These are phyloP conservation scores for Lepeophtheirus nordmannii DNA, from an alignment of 2,888 invertebrate species.

Conservation along the genomic window DNA sequence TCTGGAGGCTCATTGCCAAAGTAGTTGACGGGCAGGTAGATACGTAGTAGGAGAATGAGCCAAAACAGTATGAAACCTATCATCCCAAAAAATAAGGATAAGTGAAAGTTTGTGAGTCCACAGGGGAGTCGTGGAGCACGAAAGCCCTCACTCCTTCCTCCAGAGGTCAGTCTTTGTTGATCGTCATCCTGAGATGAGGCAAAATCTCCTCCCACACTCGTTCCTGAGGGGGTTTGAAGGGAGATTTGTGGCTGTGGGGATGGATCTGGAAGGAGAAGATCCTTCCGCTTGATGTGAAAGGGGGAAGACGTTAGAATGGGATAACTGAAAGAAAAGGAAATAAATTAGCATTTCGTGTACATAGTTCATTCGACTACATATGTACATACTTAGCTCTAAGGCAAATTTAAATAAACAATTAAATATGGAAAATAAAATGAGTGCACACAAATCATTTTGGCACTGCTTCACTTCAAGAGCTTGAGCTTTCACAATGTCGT, in stretches of 20 bases:
- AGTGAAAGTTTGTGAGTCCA: constrained; percentile 18
- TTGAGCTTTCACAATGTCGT: no score
- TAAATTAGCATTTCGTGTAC: no score
- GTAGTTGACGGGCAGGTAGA: constrained; percentile 16
- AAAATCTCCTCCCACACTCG: neutral
- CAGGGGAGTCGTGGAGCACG: constrained; percentile 9
- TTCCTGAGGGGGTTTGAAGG: neutral
- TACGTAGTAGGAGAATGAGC: constrained; percentile 16
- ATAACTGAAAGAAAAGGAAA: neutral
- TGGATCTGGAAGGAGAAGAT: neutral
- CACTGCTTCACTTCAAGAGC: no score
- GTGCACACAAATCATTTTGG: no score
- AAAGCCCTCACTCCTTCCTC: neutral
- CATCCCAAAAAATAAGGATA: constrained; percentile 17
- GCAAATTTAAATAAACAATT: no score
- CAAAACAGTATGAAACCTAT: constrained; percentile 20
- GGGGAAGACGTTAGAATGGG: neutral
- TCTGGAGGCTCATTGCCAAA: neutral
- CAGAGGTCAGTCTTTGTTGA: constrained; percentile 7
- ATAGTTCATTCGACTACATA: no score
- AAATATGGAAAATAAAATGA: no score
- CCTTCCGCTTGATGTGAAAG: constrained; percentile 1
- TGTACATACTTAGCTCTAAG: no score
- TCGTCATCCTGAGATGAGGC: neutral
- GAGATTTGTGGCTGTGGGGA: neutral